These are phyloP conservation scores for Scatophagus argus DNA, from an alignment of 2,113 vertebrate species.

Conservation along the genomic window DNA sequence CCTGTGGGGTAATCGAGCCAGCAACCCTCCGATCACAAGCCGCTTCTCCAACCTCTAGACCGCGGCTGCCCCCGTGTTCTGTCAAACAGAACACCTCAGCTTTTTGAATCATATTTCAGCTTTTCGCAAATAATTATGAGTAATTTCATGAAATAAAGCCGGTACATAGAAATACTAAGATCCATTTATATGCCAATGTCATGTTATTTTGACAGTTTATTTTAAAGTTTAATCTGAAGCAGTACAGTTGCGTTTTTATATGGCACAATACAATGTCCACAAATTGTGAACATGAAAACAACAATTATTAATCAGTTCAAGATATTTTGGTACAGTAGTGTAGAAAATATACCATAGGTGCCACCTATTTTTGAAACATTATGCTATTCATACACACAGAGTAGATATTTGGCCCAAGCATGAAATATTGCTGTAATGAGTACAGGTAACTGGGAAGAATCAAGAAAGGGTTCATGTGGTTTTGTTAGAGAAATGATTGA, in stretches of 20 bases:
- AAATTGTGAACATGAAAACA: background rate
- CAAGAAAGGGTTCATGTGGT: slow-evolving; percentile 21
- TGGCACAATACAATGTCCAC: background rate
- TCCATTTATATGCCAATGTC: background rate
- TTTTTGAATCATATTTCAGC: background rate
- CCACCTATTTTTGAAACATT: background rate
- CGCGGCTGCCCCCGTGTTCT: too few species aligned
- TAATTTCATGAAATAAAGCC: too few species aligned
- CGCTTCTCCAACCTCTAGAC: too few species aligned
- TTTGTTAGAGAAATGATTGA: slow-evolving; percentile 78
- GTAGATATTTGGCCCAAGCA: background rate
- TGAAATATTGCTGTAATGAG: background rate
- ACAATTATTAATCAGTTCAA: background rate
- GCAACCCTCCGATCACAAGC: too few species aligned
- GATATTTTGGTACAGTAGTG: background rate
- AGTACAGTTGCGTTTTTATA: background rate
- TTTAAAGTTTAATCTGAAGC: slow-evolving; percentile 9
- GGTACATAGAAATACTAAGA: background rate
- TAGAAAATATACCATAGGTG: too few species aligned
- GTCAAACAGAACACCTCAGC: too few species aligned
- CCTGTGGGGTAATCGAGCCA: too few species aligned
- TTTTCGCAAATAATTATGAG: background rate
- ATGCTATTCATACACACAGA: background rate
- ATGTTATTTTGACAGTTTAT: background rate
- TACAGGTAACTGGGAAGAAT: background rate